Base-by-base conservation (phyloP, 2,888 invertebrate genomes). In the Chalcosyrphus nemorum region DNA sequence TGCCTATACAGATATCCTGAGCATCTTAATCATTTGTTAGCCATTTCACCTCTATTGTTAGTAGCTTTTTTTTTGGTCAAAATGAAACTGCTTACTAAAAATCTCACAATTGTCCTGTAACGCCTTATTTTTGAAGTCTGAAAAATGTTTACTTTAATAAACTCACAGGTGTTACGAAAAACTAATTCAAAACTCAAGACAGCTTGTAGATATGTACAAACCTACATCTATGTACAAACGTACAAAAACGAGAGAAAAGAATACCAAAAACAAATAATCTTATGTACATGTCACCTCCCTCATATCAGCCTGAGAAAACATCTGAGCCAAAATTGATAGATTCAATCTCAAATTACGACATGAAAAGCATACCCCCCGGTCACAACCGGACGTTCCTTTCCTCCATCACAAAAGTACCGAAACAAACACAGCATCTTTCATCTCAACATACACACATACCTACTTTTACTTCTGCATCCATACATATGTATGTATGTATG, bases 261-360 rank as follows among this genome's bases (percentile, higher is more conserved):
- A 3, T 24, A 2, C 24, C 50, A 50, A 56, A 15, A 9, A 19
- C 11, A 15, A 38, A 13, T 35, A n/a, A 6, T 21, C 56, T n/a
- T 38, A n/a, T 35, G 35, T 54, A 54, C 15, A 41, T 38, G 24
- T 15, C 24, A 24, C 2, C 41, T 43, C 27, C 61, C 41, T 6
- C 41, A 9, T 24, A 38, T 17, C 15, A 43, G 32, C 4, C 43
- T 54, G 29, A 50, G 11, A 38, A 65, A 66, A 74, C 70, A 68
- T 75, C 68, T 68, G 61, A 68, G 56, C 75, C 61, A 68, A 54
- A 56, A 29, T 68, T 75, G 61, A 81, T 75, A 63, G 81, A 75
- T 63, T 61, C 52, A 63, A 63, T 63, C 81, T 63, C 11, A 81
- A 75, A 70, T 70, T 68, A 61, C 59, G 41, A 43, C 21, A 74